Conservation (phyloP, 2,113 vertebrate species). For the Dunckerocampus dactyliophorus region DNA sequence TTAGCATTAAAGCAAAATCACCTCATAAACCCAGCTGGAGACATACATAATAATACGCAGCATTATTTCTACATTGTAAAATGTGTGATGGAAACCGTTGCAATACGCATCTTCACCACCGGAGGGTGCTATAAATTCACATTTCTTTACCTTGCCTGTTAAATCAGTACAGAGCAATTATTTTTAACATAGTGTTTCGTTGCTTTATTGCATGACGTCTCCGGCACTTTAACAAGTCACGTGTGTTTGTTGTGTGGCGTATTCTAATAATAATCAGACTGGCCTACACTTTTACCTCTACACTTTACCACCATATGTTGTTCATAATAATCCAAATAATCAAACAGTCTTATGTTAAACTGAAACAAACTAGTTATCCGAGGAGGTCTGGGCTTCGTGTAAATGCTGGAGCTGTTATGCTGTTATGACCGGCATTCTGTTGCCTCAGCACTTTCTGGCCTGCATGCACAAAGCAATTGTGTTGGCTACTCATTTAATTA, state of each 20-base stretch:
- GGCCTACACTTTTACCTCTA: too few relatives aligned
- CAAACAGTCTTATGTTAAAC: too few relatives aligned
- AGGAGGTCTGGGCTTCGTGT: slow-evolving; percentile 40
- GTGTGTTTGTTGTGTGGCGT: too few relatives aligned
- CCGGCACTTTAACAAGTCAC: too few relatives aligned
- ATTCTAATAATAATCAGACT: too few relatives aligned
- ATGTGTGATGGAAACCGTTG: not conserved
- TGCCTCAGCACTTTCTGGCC: slow-evolving; percentile 39
- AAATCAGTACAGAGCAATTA: not conserved
- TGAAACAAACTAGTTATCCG: too few relatives aligned
- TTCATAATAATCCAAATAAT: too few relatives aligned
- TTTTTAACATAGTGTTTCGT: not conserved
- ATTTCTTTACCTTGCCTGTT: not conserved
- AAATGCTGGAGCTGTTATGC: slow-evolving; percentile 62
- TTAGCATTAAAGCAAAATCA: too few relatives aligned
- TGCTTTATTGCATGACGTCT: not conserved
- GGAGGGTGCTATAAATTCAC: not conserved
- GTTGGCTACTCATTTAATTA: slow-evolving; percentile 53
- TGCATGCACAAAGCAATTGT: slow-evolving; percentile 56
- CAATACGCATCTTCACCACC: not conserved
- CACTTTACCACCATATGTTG: too few relatives aligned
- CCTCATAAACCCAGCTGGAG: too few relatives aligned
- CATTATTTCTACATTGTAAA: not conserved
- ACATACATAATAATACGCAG: too few relatives aligned
- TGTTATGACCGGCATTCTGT: slow-evolving; percentile 64